Conservation (phyloP, 2,113 vertebrate genomes). For the Ahaetulla prasina region DNA sequence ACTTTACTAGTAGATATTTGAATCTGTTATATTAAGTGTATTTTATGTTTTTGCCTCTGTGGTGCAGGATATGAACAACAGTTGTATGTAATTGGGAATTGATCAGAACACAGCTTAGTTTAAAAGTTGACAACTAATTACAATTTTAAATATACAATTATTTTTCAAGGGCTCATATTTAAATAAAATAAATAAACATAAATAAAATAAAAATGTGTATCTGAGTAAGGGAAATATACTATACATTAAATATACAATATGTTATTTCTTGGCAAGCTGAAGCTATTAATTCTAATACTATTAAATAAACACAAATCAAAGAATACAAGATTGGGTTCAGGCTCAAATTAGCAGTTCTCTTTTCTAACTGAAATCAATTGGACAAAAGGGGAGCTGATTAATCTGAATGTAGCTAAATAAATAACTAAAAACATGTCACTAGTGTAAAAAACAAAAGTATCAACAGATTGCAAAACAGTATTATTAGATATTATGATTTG, state of each 20-base stretch:
- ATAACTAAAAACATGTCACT: not conserved
- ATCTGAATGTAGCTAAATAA: not conserved
- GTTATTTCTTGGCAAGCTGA: not conserved
- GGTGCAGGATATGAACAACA: not conserved
- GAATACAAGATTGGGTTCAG: not conserved
- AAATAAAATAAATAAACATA: not conserved
- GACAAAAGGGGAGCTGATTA: not conserved
- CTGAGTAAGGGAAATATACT: not conserved
- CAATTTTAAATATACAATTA: not conserved
- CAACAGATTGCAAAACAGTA: not conserved
- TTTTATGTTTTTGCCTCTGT: slow-evolving; percentile 22
- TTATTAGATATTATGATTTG: not conserved
- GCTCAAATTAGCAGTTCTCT: not conserved
- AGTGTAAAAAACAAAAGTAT: not conserved
- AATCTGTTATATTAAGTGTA: slow-evolving; percentile 24
- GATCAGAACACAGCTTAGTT: slow-evolving; percentile 1
- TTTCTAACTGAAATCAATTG: not conserved
- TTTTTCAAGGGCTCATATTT: not conserved
- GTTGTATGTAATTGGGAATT: not conserved
- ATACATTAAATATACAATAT: not conserved
- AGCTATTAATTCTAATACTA: not conserved
- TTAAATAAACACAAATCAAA: not conserved
- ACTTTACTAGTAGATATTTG: slow-evolving; percentile 40
- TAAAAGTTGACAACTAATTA: not conserved
- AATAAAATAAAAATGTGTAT: not conserved